Conservation (phyloP, 2,113 vertebrate genomes). For the Tympanuchus pallidicinctus region DNA sequence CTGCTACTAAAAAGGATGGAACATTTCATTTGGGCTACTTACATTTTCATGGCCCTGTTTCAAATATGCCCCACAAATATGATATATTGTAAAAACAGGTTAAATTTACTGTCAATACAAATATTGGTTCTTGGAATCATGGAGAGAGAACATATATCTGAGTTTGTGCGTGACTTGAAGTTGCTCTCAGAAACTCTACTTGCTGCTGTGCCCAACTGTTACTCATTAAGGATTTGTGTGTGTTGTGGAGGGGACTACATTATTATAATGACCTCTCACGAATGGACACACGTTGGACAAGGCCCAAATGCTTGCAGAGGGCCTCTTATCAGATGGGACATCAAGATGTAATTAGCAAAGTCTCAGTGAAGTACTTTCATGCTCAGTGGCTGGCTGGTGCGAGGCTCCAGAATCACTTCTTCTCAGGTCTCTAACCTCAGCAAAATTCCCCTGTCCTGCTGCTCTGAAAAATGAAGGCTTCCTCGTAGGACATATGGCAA, state of each 20-base stretch:
- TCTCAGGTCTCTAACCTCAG: neutral
- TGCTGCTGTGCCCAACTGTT: neutral
- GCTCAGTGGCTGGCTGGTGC: neutral
- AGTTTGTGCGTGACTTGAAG: neutral
- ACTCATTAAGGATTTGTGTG: neutral
- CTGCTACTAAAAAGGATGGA: neutral
- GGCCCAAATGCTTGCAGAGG: neutral
- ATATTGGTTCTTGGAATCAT: neutral
- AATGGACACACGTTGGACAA: neutral
- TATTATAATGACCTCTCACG: neutral
- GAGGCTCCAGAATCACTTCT: neutral
- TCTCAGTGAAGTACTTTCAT: neutral
- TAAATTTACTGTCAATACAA: neutral
- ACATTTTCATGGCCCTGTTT: neutral
- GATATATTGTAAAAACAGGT: neutral
- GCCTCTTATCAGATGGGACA: neutral
- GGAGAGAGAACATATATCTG: neutral
- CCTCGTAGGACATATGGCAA: rapidly evolving
- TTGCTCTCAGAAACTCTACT: neutral
- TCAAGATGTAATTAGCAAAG: neutral
- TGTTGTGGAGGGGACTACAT: neutral
- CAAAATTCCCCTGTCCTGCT: neutral
- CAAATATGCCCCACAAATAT: neutral
- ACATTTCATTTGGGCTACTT: neutral
- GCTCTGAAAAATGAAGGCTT: neutral